Evolutionary conservation across 2,888 invertebrate species (phyloP).

Genomic region (Yponomeuta plumbellus): DNA sequence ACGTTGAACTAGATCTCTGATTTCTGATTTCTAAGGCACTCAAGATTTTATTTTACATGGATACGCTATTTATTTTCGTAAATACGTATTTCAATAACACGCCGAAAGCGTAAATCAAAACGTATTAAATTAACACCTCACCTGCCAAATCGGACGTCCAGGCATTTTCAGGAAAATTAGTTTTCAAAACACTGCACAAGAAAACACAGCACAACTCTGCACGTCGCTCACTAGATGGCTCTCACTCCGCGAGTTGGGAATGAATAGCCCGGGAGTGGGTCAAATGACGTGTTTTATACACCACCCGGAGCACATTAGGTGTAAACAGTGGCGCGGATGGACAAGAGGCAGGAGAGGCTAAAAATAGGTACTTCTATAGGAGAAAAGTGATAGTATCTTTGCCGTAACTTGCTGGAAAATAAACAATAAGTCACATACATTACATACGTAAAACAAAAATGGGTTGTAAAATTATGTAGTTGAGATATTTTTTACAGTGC

Average conservation of each 20-base stretch:
- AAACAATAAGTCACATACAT: neutral
- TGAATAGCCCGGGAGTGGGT: conserved; percentile 70
- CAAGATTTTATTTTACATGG: too few relatives aligned
- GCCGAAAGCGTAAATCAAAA: neutral
- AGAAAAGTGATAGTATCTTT: conserved; percentile 19
- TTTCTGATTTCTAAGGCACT: too few relatives aligned
- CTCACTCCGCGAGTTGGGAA: conserved; percentile 66
- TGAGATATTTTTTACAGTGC: too few relatives aligned
- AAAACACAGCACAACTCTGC: conserved; percentile 45
- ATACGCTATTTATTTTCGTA: too few relatives aligned
- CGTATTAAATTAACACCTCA: conserved; percentile 38
- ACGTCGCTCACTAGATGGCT: conserved; percentile 67
- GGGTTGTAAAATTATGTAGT: too few relatives aligned
- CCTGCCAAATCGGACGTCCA: conserved; percentile 87
- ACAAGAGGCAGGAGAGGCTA: conserved; percentile 60
- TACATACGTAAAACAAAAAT: too few relatives aligned
- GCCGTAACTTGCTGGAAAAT: neutral
- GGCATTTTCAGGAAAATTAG: conserved; percentile 74
- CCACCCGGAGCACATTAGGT: conserved; percentile 48
- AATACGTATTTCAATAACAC: neutral
- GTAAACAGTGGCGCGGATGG: conserved; percentile 64
- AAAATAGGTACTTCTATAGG: conserved; percentile 34
- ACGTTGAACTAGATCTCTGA: too few relatives aligned
- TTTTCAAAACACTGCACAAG: conserved; percentile 45
- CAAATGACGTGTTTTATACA: conserved; percentile 74